Evolutionary conservation across 1,140 invertebrate species (phyloP).

Genomic region (Drosophila bocki): DNA sequence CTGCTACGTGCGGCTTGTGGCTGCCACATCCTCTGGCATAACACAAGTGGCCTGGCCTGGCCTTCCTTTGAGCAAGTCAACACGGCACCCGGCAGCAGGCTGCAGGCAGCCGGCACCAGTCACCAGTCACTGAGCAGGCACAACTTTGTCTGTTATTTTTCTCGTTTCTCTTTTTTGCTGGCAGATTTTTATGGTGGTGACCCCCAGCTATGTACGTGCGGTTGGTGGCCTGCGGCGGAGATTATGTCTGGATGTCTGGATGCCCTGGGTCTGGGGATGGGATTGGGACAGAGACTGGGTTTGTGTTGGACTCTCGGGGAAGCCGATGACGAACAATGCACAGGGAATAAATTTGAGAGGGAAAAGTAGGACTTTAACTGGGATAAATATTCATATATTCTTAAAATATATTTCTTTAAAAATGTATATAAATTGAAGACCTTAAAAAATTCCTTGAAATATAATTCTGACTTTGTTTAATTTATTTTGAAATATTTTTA

Average conservation of each 20-base stretch:
- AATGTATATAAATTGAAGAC: too few relatives aligned
- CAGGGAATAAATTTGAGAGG: background rate
- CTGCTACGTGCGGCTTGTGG: constrained; percentile 51
- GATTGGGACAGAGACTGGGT: background rate
- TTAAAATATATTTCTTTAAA: too few relatives aligned
- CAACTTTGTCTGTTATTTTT: constrained; percentile 36
- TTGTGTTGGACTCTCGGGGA: constrained; percentile 32
- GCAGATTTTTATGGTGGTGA: constrained; percentile 52
- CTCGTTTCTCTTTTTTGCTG: constrained; percentile 8
- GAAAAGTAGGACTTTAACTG: background rate
- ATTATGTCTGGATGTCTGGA: constrained; percentile 50
- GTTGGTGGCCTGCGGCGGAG: constrained; percentile 40
- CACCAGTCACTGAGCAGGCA: constrained; percentile 18
- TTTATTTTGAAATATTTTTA: too few relatives aligned
- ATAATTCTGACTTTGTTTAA: too few relatives aligned
- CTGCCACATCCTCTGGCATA: constrained; percentile 45
- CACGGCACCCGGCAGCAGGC: constrained; percentile 17
- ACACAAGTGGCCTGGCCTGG: constrained; percentile 29
- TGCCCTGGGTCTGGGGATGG: constrained; percentile 18
- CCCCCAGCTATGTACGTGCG: constrained; percentile 54
- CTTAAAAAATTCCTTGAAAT: too few relatives aligned
- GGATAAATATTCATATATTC: too few relatives aligned
- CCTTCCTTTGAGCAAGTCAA: constrained; percentile 43
- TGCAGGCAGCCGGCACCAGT: constrained; percentile 1
- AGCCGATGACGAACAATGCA: constrained; percentile 27